Base-by-base conservation (phyloP, 2,888 invertebrate genomes). In the Trissolcus japonicus region DNA sequence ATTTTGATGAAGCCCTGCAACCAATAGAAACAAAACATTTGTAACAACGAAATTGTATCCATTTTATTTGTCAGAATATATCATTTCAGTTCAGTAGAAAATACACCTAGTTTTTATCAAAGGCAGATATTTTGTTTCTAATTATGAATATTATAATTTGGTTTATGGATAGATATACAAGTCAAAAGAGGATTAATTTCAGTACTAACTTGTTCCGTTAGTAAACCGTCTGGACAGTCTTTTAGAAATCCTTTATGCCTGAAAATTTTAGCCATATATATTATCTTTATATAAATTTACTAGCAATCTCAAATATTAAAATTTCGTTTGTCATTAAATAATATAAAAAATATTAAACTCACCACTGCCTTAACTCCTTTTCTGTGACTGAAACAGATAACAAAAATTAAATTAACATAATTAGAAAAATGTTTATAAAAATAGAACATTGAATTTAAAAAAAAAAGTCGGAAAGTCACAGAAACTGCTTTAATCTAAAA, bases 181-280 rank as follows among this genome's bases (percentile, higher is more conserved):
- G 9, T 35, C 35, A 1, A 11, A 35, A 6, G 35, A 11, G 9
- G 35, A 35, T 35, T 35, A 35, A 59, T 53, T 54, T 72, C 46
- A 11, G 14, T 55, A 71, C 90, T 89, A 90, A 97, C 97, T 93
- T 97, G 96, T 91, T 98, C 97, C 74, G 97, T 98, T 75, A 98
- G 94, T 86, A 97, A 93, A 83, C 97, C 97, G 90, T 97, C 96
- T 72, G 98, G 98, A 90, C 98, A 98, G 91, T 98, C 98, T 91
- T 98, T 96, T 82, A 97, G 93, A 90, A 98, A 98, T 88, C 97
- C 98, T 93, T 98, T 98, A 92, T 97, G 96, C 97, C 96, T 96
- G 91, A 59, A 76, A 56, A 60, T 46, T 53, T 35, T 25, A 25
- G 25, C 25, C 25, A n/a, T 13, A 57, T 46, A 40, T 0, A 16